Conservation (phyloP, 2,113 vertebrate species). For the Ictalurus punctatus region DNA sequence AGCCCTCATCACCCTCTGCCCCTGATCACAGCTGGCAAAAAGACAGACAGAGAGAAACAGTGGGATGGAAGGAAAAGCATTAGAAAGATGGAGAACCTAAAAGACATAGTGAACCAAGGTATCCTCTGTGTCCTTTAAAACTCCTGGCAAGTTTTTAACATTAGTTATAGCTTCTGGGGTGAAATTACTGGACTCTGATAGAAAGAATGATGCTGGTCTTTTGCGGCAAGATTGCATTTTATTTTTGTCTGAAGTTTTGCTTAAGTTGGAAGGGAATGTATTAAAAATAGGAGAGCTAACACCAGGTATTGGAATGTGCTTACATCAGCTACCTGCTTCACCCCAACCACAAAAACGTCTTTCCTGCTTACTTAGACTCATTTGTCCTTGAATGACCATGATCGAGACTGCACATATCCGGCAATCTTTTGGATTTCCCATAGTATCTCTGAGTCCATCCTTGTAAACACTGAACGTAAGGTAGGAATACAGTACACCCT, state of each 20-base stretch:
- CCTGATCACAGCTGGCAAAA: slow-evolving; percentile 68
- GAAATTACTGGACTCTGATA: background rate
- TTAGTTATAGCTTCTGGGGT: background rate
- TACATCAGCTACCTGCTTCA: background rate
- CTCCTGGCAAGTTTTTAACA: background rate
- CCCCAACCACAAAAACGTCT: background rate
- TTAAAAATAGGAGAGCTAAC: background rate
- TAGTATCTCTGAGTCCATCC: background rate
- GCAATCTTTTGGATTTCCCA: background rate
- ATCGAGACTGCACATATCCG: background rate
- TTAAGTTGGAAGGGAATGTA: background rate
- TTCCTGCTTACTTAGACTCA: background rate
- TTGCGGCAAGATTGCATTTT: background rate
- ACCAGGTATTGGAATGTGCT: background rate
- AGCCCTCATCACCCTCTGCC: slow-evolving; percentile 73
- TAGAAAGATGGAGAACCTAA: slow-evolving; percentile 38
- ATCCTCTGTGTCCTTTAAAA: slow-evolving; percentile 62
- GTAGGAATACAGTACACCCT: background rate
- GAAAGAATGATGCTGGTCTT: background rate
- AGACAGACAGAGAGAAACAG: slow-evolving; percentile 14
- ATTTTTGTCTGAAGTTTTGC: background rate
- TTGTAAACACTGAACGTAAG: background rate
- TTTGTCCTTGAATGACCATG: background rate
- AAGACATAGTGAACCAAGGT: slow-evolving; percentile 25
- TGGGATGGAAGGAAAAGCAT: background rate